A percentile compares a stretch with the other conserved stretches of the same genome.
These are phyloP conservation scores for Drosophila helvetica DNA, from an alignment of 2,888 invertebrate genomes.

Conservation along the genomic window DNA sequence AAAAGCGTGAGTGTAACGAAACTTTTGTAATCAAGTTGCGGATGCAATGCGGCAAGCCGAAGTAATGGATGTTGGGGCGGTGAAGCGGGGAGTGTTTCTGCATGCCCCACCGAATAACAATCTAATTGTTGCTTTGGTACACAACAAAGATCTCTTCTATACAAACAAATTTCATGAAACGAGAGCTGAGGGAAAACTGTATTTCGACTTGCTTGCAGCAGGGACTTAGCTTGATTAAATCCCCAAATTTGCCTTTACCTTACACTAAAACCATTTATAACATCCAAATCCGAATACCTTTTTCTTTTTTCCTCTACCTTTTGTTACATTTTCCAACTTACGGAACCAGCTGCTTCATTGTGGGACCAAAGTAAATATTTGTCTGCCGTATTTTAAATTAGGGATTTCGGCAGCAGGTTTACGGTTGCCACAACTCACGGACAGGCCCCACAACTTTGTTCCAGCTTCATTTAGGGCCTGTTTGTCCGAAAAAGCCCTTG, in stretches of 20 bases:
- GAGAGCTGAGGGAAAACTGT: not conserved
- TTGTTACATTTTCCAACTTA: not conserved
- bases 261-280: not conserved
- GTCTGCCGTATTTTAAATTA: conserved; percentile 47
- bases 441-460: conserved; percentile 25
- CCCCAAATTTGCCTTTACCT: not conserved
- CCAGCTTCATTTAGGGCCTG: conserved; percentile 27
- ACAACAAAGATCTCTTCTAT: no score
- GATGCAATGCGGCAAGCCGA: conserved; percentile 35
- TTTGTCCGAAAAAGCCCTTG: conserved; percentile 28
- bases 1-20: conserved; percentile 23
- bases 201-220: not conserved
- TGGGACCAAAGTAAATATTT: conserved; percentile 44
- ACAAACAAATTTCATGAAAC: no score
- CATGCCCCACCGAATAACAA: not conserved
- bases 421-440: conserved; percentile 42
- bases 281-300: not conserved
- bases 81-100: not conserved
- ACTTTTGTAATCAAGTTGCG: conserved; percentile 26
- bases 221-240: not conserved
- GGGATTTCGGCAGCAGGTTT: conserved; percentile 47
- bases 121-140: not conserved
- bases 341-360: conserved; percentile 27
- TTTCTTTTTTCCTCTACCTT: not conserved
- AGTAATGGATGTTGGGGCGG: not conserved